Evolutionary conservation across 2,113 vertebrate species (phyloP).

Genomic region (Panthera leo): DNA sequence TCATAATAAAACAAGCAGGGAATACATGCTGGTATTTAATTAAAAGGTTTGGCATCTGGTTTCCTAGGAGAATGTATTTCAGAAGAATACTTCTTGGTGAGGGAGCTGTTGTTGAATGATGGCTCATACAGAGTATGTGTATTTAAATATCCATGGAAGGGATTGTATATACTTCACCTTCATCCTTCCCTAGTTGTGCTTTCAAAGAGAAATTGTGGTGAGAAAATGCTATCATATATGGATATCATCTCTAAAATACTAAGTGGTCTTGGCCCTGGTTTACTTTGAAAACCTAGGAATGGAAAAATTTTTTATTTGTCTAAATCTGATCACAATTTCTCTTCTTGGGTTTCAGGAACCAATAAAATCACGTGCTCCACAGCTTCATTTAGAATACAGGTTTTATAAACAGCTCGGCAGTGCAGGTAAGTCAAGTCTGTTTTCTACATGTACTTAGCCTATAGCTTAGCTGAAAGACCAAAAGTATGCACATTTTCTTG

Average conservation of each 20-base stretch:
- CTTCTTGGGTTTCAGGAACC: constrained; percentile 90
- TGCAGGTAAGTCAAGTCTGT: constrained; percentile 87
- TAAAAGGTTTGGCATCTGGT: background rate
- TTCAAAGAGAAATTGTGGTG: constrained; percentile 39
- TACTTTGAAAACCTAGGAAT: constrained; percentile 53
- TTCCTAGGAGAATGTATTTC: constrained; percentile 27
- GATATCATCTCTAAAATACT: constrained; percentile 22
- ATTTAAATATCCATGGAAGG: background rate
- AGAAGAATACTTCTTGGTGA: background rate
- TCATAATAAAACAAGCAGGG: constrained; percentile 40
- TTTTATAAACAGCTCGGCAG: constrained; percentile 98
- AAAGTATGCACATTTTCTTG: constrained; percentile 5
- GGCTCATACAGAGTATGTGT: constrained; percentile 3
- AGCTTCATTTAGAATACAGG: constrained; percentile 98
- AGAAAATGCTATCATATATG: constrained; percentile 4
- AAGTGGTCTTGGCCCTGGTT: background rate
- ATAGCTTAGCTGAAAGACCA: background rate
- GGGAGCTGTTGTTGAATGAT: background rate
- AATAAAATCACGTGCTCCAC: constrained; percentile 97
- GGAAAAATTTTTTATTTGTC: constrained; percentile 23
- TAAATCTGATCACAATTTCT: constrained; percentile 51
- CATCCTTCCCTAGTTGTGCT: background rate
- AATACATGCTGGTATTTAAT: background rate
- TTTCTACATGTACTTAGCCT: background rate
- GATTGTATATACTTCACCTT: background rate